Evolutionary conservation across 2,797 vertebrate genomes (phyloP), one percentile per base, ranked within the genome.

Genomic region (Enteromius anoplus): DNA sequence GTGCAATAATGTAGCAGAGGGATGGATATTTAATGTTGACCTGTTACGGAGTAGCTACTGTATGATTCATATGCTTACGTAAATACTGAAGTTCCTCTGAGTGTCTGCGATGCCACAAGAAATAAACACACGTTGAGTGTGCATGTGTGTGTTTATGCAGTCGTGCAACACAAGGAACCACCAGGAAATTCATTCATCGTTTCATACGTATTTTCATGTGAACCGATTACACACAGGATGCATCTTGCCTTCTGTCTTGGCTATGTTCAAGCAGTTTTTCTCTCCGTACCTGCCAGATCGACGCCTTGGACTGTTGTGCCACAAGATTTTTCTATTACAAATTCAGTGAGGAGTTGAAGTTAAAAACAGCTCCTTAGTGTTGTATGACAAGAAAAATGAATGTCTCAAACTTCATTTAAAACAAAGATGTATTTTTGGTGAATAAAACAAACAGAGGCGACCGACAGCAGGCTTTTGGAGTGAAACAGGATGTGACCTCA

Each of bases 401-500:
- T 2, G 34, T 40, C 53, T 42, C 65, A 23, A 69, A 47, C 17
- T 53, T 55, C 12, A 34, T 58, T 83, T 81, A 34, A 58, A 58
- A 40, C 47, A n/a, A 53, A n/a, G 17, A 55, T 68, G 6, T 49
- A 6, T 62, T 73, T 78, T 47, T 49, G 1, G 15, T 37, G 21
- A 19, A 32, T 49, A 37, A 70, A 77, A 60, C 64, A 62, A 32
- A 77, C 65, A 69, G 42, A 7, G 42, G n/a, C 5, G 53, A 11
- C 34, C 78, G 73, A 68, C 73, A 77, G 71, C 64, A 77, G 32
- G 21, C 73, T n/a, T 60, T 23, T 77, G 75, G 45, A 78, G 53
- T 64, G 58, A 78, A 76, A 79, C 82, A 84, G 82, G 82, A 84
- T n/a, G 76, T 84, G 82, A 84, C 53, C 55, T 84, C 82, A 84